Evolutionary conservation across 1,140 invertebrate species (phyloP).

Genomic region (Tribolium madens): DNA sequence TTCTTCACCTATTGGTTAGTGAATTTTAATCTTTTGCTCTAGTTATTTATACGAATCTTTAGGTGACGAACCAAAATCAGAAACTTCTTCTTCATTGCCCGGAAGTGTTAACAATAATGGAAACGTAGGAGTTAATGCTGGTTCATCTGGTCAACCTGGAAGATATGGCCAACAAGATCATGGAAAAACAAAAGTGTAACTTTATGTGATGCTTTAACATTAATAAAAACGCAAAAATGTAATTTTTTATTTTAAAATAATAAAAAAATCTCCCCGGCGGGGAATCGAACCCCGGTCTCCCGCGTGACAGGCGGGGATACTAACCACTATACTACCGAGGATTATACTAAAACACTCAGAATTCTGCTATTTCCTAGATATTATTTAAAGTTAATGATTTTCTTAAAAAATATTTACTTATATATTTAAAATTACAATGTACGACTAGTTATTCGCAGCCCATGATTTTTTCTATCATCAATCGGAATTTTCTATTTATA

Average conservation of each 20-base stretch:
- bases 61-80: neutral
- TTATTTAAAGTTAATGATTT: too few relatives aligned
- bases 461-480: neutral
- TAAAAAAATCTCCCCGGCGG: slow-evolving; percentile 51
- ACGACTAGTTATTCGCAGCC: neutral
- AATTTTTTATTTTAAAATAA: neutral
- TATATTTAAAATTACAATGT: neutral
- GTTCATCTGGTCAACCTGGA: neutral
- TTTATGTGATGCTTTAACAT: slow-evolving; percentile 4
- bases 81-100: neutral
- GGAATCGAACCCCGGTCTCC: slow-evolving; percentile 58
- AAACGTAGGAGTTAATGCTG: neutral
- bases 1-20: neutral
- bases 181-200: neutral
- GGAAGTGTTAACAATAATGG: neutral
- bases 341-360: neutral
- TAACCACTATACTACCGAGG: slow-evolving; percentile 58
- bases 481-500: neutral
- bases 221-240: neutral
- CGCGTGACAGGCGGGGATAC: slow-evolving; percentile 58
- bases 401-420: neutral
- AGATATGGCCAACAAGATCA: neutral
- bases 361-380: neutral
- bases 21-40: neutral
- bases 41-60: neutral